Evolutionary conservation across 2,888 invertebrate genomes (phyloP).

Genomic region (Drosophila imparisetae): DNA sequence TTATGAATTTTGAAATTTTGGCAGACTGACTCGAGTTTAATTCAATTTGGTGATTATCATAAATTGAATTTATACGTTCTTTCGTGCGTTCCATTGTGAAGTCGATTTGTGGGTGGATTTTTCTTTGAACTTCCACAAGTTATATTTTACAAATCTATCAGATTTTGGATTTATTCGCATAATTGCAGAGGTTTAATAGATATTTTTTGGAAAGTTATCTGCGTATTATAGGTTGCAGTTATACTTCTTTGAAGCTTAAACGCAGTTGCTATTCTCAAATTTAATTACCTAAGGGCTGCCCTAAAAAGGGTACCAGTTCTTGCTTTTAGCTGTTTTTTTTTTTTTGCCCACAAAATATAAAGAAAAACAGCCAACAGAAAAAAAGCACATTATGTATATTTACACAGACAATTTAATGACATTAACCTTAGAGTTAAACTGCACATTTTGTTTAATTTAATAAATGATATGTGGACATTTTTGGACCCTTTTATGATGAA

Average conservation of each 20-base stretch:
- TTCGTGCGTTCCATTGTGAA: slow-evolving; percentile 53
- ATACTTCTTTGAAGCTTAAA: background rate
- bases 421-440: slow-evolving; percentile 19
- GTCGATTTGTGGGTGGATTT: slow-evolving; percentile 22
- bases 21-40: slow-evolving; percentile 72
- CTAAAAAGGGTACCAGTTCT: slow-evolving; percentile 6
- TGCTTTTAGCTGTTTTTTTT: background rate
- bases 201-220: background rate
- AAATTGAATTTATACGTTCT: slow-evolving; percentile 70
- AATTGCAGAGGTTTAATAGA: background rate
- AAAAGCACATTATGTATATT: slow-evolving; percentile 33
- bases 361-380: background rate
- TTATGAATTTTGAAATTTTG: slow-evolving; percentile 78
- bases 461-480: background rate
- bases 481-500: background rate
- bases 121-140: slow-evolving; percentile 18
- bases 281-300: slow-evolving; percentile 17
- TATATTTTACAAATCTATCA: background rate
- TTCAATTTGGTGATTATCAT: slow-evolving; percentile 81
- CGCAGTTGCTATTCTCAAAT: background rate
- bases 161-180: background rate
- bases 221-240: background rate
- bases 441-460: slow-evolving; percentile 1
- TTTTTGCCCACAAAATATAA: background rate
- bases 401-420: slow-evolving; percentile 41